Conservation (phyloP, 1,140 invertebrate species). For the Drosophila novamexicana region DNA sequence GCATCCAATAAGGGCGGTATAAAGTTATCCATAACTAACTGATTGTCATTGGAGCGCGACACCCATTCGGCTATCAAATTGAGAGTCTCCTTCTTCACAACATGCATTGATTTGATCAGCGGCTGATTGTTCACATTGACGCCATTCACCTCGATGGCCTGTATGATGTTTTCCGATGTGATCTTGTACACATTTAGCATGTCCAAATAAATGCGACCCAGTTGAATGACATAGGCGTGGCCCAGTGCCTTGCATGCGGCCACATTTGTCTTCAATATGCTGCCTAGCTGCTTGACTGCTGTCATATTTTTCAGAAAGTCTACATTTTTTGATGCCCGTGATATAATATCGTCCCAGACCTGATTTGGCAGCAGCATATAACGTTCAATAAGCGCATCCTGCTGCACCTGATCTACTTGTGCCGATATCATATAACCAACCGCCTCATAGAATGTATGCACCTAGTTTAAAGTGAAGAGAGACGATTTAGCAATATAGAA, state of each 20-base stretch:
- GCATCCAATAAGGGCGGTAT: constrained; percentile 98
- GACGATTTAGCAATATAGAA: background rate
- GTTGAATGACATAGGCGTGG: constrained; percentile 97
- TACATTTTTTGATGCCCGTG: constrained; percentile 98
- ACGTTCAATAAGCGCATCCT: constrained; percentile 97
- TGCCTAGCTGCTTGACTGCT: constrained; percentile 98
- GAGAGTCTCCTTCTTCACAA: constrained; percentile 99
- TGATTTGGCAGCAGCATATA: constrained; percentile 99
- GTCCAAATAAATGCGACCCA: constrained; percentile 98
- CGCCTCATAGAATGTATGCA: constrained; percentile 99
- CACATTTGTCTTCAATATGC: constrained; percentile 99
- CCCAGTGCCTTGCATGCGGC: constrained; percentile 98
- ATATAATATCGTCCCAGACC: constrained; percentile 99
- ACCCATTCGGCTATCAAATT: constrained; percentile 99
- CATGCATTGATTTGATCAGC: constrained; percentile 98
- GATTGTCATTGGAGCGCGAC: constrained; percentile 94
- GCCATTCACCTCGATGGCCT: constrained; percentile 97
- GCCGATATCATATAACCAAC: constrained; percentile 99
- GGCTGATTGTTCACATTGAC: constrained; percentile 98
- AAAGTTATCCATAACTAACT: constrained; percentile 97
- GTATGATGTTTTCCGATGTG: constrained; percentile 99
- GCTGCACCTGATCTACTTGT: constrained; percentile 94
- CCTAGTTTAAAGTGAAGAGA: constrained; percentile 85
- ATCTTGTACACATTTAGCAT: constrained; percentile 99
- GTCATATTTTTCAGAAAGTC: constrained; percentile 98